Evolutionary conservation across 2,888 invertebrate species (phyloP).

Genomic region (Apodemia zela): DNA sequence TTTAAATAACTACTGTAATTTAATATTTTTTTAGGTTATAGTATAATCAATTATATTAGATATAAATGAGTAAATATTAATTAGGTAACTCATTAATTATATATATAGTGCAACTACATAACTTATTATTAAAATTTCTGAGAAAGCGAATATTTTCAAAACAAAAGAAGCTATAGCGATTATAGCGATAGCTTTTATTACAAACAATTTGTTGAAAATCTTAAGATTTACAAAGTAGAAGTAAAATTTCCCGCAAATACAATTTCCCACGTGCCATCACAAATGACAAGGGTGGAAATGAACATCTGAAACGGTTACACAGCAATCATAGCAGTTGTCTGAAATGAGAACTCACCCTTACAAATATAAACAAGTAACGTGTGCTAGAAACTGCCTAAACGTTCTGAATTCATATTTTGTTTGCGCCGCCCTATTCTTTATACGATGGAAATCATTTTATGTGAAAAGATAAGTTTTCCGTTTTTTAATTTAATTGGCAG

Average conservation of each 20-base stretch:
- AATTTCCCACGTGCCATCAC: slow-evolving; percentile 28
- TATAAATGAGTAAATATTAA: too few relatives aligned
- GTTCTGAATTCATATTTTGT: slow-evolving; percentile 75
- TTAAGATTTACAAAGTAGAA: slow-evolving; percentile 46
- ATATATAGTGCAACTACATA: too few relatives aligned
- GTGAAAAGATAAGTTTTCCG: background rate
- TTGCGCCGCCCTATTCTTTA: slow-evolving; percentile 46
- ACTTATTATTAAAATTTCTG: too few relatives aligned
- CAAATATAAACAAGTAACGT: slow-evolving; percentile 78
- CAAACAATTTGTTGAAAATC: slow-evolving; percentile 45
- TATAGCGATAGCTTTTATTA: too few relatives aligned
- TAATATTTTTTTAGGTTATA: too few relatives aligned
- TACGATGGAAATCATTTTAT: background rate
- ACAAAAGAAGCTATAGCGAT: too few relatives aligned
- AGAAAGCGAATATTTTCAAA: too few relatives aligned
- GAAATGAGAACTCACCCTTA: slow-evolving; percentile 75
- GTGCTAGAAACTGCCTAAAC: slow-evolving; percentile 72
- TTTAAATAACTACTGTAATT: too few relatives aligned
- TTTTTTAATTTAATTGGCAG: background rate
- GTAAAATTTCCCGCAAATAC: slow-evolving; percentile 41
- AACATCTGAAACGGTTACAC: slow-evolving; percentile 58
- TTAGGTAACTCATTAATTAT: too few relatives aligned
- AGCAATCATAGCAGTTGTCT: slow-evolving; percentile 76
- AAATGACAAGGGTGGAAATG: slow-evolving; percentile 34
- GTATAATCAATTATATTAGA: too few relatives aligned